Evolutionary conservation across 2,113 vertebrate species (phyloP).

Genomic region (Saccopteryx bilineata): DNA sequence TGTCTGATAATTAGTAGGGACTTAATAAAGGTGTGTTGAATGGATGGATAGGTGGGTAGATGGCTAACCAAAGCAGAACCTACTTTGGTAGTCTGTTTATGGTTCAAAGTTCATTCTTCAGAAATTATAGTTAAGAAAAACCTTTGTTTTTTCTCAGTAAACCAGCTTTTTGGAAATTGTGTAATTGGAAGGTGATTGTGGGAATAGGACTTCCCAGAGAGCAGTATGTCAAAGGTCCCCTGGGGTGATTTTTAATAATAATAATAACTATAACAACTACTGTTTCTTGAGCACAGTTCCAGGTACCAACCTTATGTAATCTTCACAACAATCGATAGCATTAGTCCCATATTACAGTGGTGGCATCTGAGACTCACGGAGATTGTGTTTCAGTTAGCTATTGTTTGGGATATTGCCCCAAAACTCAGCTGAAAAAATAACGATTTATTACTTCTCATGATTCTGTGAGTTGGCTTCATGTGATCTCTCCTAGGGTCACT

Average conservation of each 20-base stretch:
- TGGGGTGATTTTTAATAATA: neutral
- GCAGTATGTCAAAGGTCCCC: neutral
- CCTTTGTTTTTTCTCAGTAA: constrained; percentile 43
- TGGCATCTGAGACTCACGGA: neutral
- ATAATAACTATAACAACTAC: neutral
- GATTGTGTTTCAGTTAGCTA: neutral
- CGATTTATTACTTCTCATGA: constrained; percentile 40
- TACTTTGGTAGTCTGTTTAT: neutral
- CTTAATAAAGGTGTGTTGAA: constrained; percentile 44
- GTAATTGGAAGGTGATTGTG: neutral
- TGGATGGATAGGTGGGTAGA: neutral
- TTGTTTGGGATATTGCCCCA: neutral
- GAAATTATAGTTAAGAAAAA: neutral
- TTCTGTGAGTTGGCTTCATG: neutral
- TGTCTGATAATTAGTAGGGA: neutral
- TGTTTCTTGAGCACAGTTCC: constrained; percentile 6
- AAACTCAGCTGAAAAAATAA: constrained; percentile 23
- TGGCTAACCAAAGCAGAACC: constrained; percentile 53
- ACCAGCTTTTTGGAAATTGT: constrained; percentile 2
- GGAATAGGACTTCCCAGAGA: neutral
- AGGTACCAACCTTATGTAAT: neutral
- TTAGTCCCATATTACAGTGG: neutral
- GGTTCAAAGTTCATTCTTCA: constrained; percentile 50
- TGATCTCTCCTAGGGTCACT: constrained; percentile 29
- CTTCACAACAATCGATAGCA: neutral